Evolutionary conservation across 2,113 vertebrate genomes (phyloP).

Genomic region (Apaloderma vittatum): DNA sequence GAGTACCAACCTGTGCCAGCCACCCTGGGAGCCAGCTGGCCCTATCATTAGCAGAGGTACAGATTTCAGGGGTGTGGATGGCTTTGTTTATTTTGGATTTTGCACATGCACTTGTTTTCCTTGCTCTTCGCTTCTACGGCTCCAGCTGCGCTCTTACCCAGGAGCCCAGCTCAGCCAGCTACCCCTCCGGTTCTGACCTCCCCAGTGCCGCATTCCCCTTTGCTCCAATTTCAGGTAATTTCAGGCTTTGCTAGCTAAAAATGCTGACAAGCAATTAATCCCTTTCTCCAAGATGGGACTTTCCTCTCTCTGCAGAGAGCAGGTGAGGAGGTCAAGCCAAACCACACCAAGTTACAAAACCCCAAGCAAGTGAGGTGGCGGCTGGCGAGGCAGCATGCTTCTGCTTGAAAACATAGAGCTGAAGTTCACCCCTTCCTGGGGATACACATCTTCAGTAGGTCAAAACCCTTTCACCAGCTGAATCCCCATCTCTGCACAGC

Average conservation of each 20-base stretch:
- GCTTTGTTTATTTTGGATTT: slow-evolving; percentile 3
- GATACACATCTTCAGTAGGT: accelerated
- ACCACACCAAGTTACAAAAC: not conserved
- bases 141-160: not conserved
- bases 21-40: accelerated
- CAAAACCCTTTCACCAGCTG: not conserved
- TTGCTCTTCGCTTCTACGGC: not conserved
- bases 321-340: not conserved
- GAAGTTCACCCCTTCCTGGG: not conserved
- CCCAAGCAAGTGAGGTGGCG: not conserved
- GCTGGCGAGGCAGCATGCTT: not conserved
- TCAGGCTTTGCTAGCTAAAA: not conserved
- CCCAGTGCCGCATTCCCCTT: not conserved
- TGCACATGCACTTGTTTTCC: not conserved
- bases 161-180: not conserved
- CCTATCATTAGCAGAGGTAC: not conserved
- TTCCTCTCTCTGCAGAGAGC: not conserved
- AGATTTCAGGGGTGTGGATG: not conserved
- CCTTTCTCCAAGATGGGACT: not conserved
- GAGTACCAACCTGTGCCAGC: not conserved
- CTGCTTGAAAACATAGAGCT: not conserved
- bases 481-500: not conserved
- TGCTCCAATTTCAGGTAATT: not conserved
- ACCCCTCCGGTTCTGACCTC: not conserved
- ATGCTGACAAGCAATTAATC: not conserved